A percentile compares a stretch with the other conserved stretches of the same genome.
These are phyloP conservation scores for Sturmia bella DNA, from an alignment of 2,888 invertebrate species.

Conservation along the genomic window DNA sequence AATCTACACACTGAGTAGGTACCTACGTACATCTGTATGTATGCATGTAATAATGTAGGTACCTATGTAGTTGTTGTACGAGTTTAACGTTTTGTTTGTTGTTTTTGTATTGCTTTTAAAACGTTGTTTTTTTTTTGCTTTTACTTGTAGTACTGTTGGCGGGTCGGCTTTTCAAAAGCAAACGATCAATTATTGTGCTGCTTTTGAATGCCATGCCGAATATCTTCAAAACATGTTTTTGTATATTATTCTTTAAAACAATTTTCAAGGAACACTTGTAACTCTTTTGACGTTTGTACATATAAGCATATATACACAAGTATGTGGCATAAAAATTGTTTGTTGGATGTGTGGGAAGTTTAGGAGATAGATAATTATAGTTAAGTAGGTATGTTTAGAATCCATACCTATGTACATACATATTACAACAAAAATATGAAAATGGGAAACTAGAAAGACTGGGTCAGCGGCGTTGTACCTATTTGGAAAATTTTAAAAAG, in stretches of 20 bases:
- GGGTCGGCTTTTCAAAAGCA: constrained; percentile 70
- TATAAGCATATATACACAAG: not conserved
- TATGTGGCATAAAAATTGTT: not conserved
- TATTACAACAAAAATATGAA: too few relatives aligned
- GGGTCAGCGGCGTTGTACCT: too few relatives aligned
- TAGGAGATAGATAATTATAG: too few relatives aligned
- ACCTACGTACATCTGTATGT: not conserved
- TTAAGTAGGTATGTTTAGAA: not conserved
- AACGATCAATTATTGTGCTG: constrained; percentile 72
- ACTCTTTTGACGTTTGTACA: constrained; percentile 41
- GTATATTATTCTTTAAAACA: constrained; percentile 51
- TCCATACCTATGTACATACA: not conserved
- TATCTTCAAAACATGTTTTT: constrained; percentile 67
- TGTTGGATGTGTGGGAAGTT: too few relatives aligned
- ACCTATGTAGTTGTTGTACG: constrained; percentile 33
- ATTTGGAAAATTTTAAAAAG: too few relatives aligned
- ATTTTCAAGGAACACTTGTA: constrained; percentile 43
- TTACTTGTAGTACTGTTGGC: constrained; percentile 71
- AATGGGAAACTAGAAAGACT: too few relatives aligned
- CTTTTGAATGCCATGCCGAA: constrained; percentile 69
- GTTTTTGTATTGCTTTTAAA: constrained; percentile 47
- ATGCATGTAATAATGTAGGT: not conserved
- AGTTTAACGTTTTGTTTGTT: constrained; percentile 49
- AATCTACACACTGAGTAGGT: not conserved
- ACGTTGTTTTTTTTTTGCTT: constrained; percentile 64